Evolutionary conservation across 2,888 invertebrate genomes (phyloP), one percentile per base, ranked within the genome.

Genomic region (Acleris laterana): DNA sequence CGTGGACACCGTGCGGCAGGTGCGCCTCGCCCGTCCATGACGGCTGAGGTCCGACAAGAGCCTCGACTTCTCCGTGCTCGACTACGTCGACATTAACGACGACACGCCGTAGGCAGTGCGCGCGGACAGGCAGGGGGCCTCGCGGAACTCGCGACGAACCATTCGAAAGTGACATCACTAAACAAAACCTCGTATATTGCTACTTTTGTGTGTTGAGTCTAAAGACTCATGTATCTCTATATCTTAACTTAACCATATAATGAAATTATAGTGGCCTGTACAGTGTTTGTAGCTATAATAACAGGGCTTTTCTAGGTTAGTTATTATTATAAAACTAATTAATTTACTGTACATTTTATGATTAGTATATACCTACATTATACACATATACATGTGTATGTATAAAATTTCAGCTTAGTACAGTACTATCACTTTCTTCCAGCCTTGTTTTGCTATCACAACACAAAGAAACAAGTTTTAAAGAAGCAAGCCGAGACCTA

Each of bases 21-120:
- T 81, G 70, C 78, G 79, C 13, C 58, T 81, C 5, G 72, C 76
- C 49, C 81, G 85, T 17, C 88, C 86, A 75, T 89, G 88, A 89
- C 85, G 72, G 65, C 79, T 86, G 77, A 83, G 85, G 44, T 86
- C 87, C 6, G 77, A 81, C 50, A 84, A 83, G 59, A 71, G 70
- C 72, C 74, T 82, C 70, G 84, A 87, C 60, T 86, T 74, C 68
- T 70, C 84, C 71, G 83, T 85, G 63, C 74, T 86, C 63, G 85
- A 87, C 63, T 67, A 72, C 52, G 77, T 72, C 59, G 76, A 77
- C 16, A 4, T 69, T 25, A 7, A 25, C 25, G 25, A 25, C 32
- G 70, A 81, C 4, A 38, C 11, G 13, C 38, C 38, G 38, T 38
- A 38, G 5, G 48, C 74, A 73, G 56, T 17, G 11, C 48, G 38